Evolutionary conservation across 2,888 invertebrate species (phyloP), one percentile per base, ranked within the genome.

Genomic region (Sympetrum striolatum): DNA sequence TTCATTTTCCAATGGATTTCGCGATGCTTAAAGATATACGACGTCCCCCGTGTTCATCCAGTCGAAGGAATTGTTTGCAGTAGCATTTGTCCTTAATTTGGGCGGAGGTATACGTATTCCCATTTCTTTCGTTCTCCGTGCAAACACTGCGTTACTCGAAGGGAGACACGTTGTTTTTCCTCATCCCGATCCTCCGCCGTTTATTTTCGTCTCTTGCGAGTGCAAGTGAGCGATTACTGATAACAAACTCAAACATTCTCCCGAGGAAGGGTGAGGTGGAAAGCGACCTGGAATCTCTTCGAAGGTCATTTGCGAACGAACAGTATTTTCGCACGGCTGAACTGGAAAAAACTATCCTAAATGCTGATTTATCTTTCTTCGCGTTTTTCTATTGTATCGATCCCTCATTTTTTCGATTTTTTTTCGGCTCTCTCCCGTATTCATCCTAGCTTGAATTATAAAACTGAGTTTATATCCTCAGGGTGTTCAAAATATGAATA

Each of bases 1-100:
- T 53, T 53, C 48, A 14, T 53, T 53, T 53, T 14, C 53, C 3
- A 18, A 3, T 18, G 53, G 53, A 53, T 31, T 73, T 73, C 2
- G 31, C 31, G 31, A 73, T 25, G 10, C 53, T 53, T 25, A 10
- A 22, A 80, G 39, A 44, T 18, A 18, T 10, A 80, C 44, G 37
- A 18, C 22, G 22, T 44, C 18, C 80, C 10, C 6, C 31, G 80
- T n/a, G 81, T 53, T 53, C 15, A 81, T 48, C 48, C 53, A 25
- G 53, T 48, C 81, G 48, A 15, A 48, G 14, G 48, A 81, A 81
- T 53, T 81, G 81, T 81, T 81, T 81, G 81, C 81, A 25, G n/a
- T 12, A 31, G 31, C 53, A 81, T 81, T 81, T 81, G 81, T 81
- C 81, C 81, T 44, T 81, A 48, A 81, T 81, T 81, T 31, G 48